Percentiles rank a stretch among this genome's conserved stretches.
These are phyloP conservation scores for Cotesia vestalis DNA, from an alignment of 1,140 invertebrate species.

Conservation along the genomic window DNA sequence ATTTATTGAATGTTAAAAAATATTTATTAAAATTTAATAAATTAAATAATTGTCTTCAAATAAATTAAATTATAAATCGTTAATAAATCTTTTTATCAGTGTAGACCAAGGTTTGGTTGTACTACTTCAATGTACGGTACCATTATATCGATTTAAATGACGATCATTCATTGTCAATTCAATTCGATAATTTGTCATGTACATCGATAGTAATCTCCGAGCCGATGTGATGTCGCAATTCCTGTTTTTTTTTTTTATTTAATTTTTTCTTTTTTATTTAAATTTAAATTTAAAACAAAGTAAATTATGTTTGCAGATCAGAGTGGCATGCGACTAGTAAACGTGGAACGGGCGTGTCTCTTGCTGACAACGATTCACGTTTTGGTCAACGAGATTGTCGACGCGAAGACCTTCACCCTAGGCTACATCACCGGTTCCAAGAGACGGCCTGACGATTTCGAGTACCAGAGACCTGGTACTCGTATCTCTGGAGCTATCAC, in stretches of 20 bases:
- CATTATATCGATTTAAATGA: not conserved
- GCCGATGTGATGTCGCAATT: not conserved
- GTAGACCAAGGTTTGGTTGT: not conserved
- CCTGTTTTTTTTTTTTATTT: not conserved
- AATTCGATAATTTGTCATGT: not conserved
- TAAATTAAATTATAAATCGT: too few species aligned
- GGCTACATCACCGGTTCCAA: slow-evolving; percentile 85
- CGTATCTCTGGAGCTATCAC: slow-evolving; percentile 85
- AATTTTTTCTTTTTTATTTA: not conserved
- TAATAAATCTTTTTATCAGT: too few species aligned
- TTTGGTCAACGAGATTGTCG: slow-evolving; percentile 43
- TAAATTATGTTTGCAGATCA: slow-evolving; percentile 26
- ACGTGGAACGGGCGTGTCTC: slow-evolving; percentile 50
- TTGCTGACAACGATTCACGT: slow-evolving; percentile 50
- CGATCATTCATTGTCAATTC: slow-evolving; percentile 24
- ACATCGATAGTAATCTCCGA: slow-evolving; percentile 1
- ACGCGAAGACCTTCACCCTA: slow-evolving; percentile 68
- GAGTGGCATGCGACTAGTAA: slow-evolving; percentile 50
- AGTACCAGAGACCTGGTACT: slow-evolving; percentile 79
- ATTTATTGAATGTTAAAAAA: too few species aligned
- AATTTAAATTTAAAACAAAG: not conserved
- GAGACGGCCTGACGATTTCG: slow-evolving; percentile 75
- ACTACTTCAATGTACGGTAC: too few species aligned
- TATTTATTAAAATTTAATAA: too few species aligned
- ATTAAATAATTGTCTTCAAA: too few species aligned